These are phyloP conservation scores for Ceratoteleas bidentatus DNA, from an alignment of 1,140 invertebrate species.

Conservation along the genomic window DNA sequence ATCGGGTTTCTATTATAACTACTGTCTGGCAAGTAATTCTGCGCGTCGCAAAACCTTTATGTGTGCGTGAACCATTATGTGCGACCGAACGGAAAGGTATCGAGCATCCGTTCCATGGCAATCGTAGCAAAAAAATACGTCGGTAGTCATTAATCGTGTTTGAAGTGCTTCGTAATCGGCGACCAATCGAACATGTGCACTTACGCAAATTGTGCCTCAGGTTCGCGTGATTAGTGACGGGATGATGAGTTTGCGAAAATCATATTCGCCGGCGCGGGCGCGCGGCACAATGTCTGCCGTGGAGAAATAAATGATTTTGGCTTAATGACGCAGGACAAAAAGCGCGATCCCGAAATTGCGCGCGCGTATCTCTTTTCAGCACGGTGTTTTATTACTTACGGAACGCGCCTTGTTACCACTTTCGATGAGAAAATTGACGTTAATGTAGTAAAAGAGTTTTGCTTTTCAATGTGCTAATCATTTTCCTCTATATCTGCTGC, in stretches of 20 bases:
- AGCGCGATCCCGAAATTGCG: conserved; percentile 25
- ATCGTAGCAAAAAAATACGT: conserved; percentile 46
- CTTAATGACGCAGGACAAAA: conserved; percentile 46
- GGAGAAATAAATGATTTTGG: conserved; percentile 45
- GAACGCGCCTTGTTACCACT: conserved; percentile 11
- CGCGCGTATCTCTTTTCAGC: conserved; percentile 39
- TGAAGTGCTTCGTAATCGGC: conserved; percentile 63
- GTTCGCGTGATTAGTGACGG: conserved; percentile 61
- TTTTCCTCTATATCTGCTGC: too few species aligned
- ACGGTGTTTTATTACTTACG: conserved; percentile 30
- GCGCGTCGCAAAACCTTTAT: conserved; percentile 12
- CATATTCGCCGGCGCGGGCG: conserved; percentile 45
- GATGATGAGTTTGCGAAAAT: conserved; percentile 65
- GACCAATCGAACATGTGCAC: conserved; percentile 63
- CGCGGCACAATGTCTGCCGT: conserved; percentile 30
- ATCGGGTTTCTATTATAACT: background rate
- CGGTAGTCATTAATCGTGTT: conserved; percentile 52
- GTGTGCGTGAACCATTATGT: conserved; percentile 42
- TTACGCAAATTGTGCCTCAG: conserved; percentile 53
- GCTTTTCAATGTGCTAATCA: background rate
- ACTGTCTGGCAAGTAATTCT: background rate
- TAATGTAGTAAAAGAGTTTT: background rate
- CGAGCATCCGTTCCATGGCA: conserved; percentile 30
- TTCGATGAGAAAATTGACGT: background rate
- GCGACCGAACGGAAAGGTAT: conserved; percentile 43